A percentile compares a stretch with the other conserved stretches of the same genome.
phyloP scores from a whole-genome alignment of 2,113 vertebrate species.

The Mola mola region DNA sequence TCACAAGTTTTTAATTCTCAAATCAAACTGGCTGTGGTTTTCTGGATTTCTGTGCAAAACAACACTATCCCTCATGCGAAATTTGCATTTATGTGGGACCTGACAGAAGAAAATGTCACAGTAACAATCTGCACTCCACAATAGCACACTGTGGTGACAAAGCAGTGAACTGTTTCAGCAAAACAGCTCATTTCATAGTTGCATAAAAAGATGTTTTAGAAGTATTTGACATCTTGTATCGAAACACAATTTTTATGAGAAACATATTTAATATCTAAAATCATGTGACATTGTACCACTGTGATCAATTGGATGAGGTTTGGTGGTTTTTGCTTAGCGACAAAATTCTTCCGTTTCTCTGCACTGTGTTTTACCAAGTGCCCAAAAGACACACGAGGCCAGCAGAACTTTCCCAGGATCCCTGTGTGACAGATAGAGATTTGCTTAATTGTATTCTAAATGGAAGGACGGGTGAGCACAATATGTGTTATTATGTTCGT shows the following conservation, averaged over 20 bases:
- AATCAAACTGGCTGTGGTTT: slow-evolving; percentile 46
- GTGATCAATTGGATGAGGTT: slow-evolving; percentile 21
- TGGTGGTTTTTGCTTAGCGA: slow-evolving; percentile 19
- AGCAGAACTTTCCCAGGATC: slow-evolving; percentile 50
- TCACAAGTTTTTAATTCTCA: slow-evolving; percentile 54
- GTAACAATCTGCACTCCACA: slow-evolving; percentile 43
- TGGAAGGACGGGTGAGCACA: slow-evolving; percentile 30
- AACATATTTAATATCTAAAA: slow-evolving; percentile 2
- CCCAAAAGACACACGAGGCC: slow-evolving; percentile 28
- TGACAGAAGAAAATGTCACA: slow-evolving; percentile 47
- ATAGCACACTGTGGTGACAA: slow-evolving; percentile 19
- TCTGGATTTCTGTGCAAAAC: slow-evolving; percentile 33
- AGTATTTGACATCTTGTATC: slow-evolving; percentile 9
- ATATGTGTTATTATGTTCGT: slow-evolving; percentile 62
- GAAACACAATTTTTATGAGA: not conserved
- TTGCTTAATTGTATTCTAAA: slow-evolving; percentile 57
- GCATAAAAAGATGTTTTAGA: too few relatives aligned
- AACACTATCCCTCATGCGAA: slow-evolving; percentile 3
- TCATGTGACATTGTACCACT: slow-evolving; percentile 1
- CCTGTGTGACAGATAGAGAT: slow-evolving; percentile 44
- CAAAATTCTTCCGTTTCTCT: slow-evolving; percentile 25
- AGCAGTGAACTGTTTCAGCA: slow-evolving; percentile 28
- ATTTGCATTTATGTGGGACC: slow-evolving; percentile 53
- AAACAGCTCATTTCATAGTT: too few relatives aligned
- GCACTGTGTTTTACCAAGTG: slow-evolving; percentile 35